Evolutionary conservation across 2,113 vertebrate species (phyloP).

Genomic region (Chloebia gouldiae): DNA sequence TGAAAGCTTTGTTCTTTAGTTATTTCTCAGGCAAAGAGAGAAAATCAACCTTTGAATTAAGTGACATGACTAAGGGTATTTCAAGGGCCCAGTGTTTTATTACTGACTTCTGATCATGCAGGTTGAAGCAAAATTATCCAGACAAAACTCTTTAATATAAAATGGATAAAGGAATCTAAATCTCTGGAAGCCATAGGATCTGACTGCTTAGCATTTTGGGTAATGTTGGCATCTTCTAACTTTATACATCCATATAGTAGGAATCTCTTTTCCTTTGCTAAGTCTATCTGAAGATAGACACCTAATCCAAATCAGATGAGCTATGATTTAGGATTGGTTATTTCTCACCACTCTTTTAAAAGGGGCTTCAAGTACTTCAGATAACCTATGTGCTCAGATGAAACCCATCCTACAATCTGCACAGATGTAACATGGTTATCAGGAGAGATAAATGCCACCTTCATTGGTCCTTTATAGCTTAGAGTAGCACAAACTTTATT

Average conservation of each 20-base stretch:
- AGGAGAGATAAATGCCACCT: neutral
- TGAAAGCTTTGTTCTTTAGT: neutral
- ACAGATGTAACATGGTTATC: neutral
- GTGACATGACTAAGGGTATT: neutral
- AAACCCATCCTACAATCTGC: neutral
- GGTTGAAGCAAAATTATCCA: neutral
- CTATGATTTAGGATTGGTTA: neutral
- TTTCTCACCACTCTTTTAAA: neutral
- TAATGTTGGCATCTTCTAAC: neutral
- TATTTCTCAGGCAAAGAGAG: neutral
- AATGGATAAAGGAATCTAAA: slow-evolving; percentile 9
- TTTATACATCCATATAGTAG: neutral
- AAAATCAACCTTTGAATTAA: slow-evolving; percentile 4
- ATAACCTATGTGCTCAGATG: neutral
- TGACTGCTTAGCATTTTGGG: neutral
- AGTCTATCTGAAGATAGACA: neutral
- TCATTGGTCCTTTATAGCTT: neutral
- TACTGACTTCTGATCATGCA: neutral
- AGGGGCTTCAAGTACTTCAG: neutral
- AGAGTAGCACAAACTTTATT: neutral
- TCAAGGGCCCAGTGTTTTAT: neutral
- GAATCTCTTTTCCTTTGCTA: neutral
- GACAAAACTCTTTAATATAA: slow-evolving; percentile 28
- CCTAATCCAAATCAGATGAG: neutral
- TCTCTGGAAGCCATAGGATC: neutral